A percentile compares a stretch with the other conserved stretches of the same genome.
Conservation (phyloP, 2,888 invertebrate species). For the Coenonympha glycerion region DNA sequence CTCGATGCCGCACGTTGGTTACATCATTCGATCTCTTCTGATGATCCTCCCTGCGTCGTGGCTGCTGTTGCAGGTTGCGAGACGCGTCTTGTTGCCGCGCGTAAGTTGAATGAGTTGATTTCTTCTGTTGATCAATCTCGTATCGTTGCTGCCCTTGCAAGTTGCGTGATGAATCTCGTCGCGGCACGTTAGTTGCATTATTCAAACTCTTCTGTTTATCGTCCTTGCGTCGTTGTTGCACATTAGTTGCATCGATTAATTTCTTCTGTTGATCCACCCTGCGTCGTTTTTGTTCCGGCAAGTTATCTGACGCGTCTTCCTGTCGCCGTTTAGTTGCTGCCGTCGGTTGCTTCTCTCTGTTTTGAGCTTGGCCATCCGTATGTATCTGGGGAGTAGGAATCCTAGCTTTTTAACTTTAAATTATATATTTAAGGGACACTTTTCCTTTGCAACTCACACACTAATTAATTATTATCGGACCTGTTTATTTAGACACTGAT, state of each 20-base stretch:
- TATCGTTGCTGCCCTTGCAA: not conserved
- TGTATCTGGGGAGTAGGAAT: slow-evolving; percentile 9
- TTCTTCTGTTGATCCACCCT: not conserved
- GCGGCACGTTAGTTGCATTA: not conserved
- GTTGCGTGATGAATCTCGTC: not conserved
- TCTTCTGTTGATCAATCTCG: not conserved
- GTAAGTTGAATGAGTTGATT: not conserved
- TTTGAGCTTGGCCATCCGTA: not conserved
- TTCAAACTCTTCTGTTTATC: not conserved
- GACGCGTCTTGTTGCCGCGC: not conserved
- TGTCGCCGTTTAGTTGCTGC: not conserved
- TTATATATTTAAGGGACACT: not conserved
- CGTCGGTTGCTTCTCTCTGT: not conserved
- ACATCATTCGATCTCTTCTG: not conserved
- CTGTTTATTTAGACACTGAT: too few relatives aligned
- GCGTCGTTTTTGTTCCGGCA: not conserved
- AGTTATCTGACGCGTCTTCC: not conserved
- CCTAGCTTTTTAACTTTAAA: slow-evolving; percentile 8
- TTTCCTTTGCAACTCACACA: slow-evolving; percentile 1
- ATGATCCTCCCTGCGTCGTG: not conserved
- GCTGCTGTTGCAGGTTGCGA: not conserved
- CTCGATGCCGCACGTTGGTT: not conserved
- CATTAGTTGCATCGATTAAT: not conserved
- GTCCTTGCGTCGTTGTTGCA: not conserved
- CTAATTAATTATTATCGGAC: not conserved